Percentiles rank a stretch among this genome's conserved stretches.
These are phyloP conservation scores for Lepidothrix coronata DNA, from an alignment of 2,113 vertebrate species.

Conservation along the genomic window DNA sequence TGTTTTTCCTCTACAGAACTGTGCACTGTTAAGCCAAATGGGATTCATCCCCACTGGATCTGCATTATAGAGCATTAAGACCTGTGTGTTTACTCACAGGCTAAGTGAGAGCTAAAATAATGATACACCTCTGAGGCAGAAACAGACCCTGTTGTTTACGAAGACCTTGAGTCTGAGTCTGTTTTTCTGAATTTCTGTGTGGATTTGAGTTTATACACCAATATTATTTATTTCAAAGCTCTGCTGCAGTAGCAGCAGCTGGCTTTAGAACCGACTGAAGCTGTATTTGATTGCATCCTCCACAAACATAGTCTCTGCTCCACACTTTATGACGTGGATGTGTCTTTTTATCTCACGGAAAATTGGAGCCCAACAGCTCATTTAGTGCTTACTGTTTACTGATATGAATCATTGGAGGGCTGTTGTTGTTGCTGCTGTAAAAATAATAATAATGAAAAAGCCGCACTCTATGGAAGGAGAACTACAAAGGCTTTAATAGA, in stretches of 20 bases:
- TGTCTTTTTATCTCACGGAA: conserved; percentile 3
- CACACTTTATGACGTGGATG: background rate
- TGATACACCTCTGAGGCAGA: background rate
- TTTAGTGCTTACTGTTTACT: conserved; percentile 18
- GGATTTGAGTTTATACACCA: background rate
- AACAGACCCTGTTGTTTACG: background rate
- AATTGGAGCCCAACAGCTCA: conserved; percentile 9
- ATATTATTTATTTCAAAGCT: conserved; percentile 19
- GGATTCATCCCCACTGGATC: background rate
- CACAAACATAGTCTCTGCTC: background rate
- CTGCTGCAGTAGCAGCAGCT: background rate
- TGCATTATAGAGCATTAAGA: background rate
- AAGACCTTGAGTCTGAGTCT: background rate
- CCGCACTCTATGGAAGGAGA: background rate
- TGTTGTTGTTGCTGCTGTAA: conserved; percentile 14
- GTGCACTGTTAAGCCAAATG: background rate
- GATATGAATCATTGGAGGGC: conserved; percentile 25
- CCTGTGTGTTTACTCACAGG: background rate
- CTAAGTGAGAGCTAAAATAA: background rate
- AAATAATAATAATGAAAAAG: background rate
- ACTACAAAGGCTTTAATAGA: background rate
- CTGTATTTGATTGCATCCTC: conserved; percentile 10
- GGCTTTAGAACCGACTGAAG: background rate
- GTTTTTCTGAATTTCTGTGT: conserved; percentile 1
- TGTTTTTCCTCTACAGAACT: background rate